Conservation (phyloP, 2,888 invertebrate genomes). For the Andrena hattorfiana region DNA sequence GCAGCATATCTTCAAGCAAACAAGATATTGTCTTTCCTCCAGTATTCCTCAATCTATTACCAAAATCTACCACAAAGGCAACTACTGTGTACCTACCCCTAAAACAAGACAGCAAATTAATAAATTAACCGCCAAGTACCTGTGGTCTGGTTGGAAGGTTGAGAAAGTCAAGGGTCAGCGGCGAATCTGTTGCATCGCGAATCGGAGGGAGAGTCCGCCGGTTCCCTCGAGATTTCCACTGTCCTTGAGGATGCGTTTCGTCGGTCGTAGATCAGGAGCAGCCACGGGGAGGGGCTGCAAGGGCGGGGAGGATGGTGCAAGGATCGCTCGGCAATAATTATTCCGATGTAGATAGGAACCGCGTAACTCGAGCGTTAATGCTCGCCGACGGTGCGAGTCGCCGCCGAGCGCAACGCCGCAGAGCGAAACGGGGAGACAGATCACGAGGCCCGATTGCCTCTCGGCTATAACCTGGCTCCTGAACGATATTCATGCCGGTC, state of each 20-base stretch:
- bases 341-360: slow-evolving; percentile 81
- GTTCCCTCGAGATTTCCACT: slow-evolving; percentile 23
- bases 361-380: slow-evolving; percentile 82
- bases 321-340: slow-evolving; percentile 80
- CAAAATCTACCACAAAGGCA: too few relatives aligned
- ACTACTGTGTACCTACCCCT: too few relatives aligned
- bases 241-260: slow-evolving; percentile 63
- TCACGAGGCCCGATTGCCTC: slow-evolving; percentile 58
- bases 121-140: slow-evolving; percentile 1
- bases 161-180: slow-evolving; percentile 21
- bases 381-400: slow-evolving; percentile 64
- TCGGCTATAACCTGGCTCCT: slow-evolving; percentile 69
- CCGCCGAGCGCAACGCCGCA: slow-evolving; percentile 45
- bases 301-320: slow-evolving; percentile 28
- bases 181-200: slow-evolving; percentile 16
- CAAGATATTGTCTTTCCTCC: too few relatives aligned
- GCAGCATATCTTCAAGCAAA: too few relatives aligned
- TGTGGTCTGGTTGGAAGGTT: neutral
- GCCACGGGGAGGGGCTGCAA: neutral
- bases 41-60: too few relatives aligned
- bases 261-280: slow-evolving; percentile 66
- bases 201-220: neutral
- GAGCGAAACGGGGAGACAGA: slow-evolving; percentile 62
- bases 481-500: slow-evolving; percentile 80
- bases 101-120: neutral